Percentiles rank a stretch among this genome's conserved stretches.
Evolutionary conservation across 2,888 invertebrate species (phyloP).

Genomic region (Callimorpha dominula): DNA sequence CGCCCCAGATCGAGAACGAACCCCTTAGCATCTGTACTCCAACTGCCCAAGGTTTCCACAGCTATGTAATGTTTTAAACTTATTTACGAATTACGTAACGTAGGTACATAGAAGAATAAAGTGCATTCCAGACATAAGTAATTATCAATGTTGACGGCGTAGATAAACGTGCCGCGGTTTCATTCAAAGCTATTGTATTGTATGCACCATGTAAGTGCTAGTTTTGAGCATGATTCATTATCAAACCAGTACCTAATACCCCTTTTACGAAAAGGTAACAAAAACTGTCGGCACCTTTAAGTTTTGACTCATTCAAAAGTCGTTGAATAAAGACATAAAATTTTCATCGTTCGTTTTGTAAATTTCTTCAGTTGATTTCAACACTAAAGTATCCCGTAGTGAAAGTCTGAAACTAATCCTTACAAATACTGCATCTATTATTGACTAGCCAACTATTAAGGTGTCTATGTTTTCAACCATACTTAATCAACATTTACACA

Average conservation of each 20-base stretch:
- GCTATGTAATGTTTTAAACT: no score
- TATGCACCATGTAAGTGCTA: not conserved
- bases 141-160: not conserved
- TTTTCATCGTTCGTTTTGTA: not conserved
- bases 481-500: constrained; percentile 1
- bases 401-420: not conserved
- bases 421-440: not conserved
- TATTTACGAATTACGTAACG: no score
- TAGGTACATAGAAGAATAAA: no score
- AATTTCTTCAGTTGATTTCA: not conserved
- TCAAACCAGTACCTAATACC: not conserved
- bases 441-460: not conserved
- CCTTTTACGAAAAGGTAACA: not conserved
- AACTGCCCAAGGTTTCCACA: no score
- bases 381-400: not conserved
- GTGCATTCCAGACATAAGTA: no score
- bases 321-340: not conserved
- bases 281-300: not conserved
- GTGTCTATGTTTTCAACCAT: not conserved
- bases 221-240: not conserved
- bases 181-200: not conserved
- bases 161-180: not conserved
- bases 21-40: no score
- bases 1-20: no score
- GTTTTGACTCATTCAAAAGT: not conserved